Percentiles rank a stretch among this genome's conserved stretches.
Conservation (phyloP, 2,888 invertebrate species). For the Tipula unca region DNA sequence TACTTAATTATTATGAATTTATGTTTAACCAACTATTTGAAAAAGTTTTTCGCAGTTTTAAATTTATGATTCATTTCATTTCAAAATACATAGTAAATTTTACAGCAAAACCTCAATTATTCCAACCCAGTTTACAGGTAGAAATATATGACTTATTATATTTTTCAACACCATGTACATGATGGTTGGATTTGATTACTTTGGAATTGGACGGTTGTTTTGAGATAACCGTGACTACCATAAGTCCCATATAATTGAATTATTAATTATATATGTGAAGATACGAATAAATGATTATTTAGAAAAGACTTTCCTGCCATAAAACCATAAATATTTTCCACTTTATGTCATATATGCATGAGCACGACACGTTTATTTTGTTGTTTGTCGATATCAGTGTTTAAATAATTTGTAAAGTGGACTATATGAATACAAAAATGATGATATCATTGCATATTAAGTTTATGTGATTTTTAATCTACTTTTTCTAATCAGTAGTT, state of each 20-base stretch:
- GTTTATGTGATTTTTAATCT: background rate
- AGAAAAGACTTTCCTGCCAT: background rate
- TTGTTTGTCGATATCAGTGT: background rate
- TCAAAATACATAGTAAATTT: no score
- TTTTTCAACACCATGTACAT: no score
- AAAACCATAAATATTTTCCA: background rate
- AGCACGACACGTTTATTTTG: background rate
- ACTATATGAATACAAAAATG: background rate
- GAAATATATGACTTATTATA: no score
- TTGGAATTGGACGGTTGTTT: background rate
- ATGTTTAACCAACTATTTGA: no score
- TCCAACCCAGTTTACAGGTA: no score
- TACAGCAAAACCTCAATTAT: no score
- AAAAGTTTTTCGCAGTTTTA: no score
- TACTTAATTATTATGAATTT: no score
- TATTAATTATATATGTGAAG: background rate
- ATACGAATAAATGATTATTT: background rate
- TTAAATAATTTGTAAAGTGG: no score
- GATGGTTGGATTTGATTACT: background rate
- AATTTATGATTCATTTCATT: no score
- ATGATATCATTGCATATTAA: no score
- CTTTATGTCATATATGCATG: background rate
- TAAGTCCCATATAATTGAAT: background rate
- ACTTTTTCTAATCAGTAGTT: no score
- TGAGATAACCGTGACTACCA: background rate